Evolutionary conservation across 2,888 invertebrate species (phyloP).

Genomic region (Trachelus troglodyta): DNA sequence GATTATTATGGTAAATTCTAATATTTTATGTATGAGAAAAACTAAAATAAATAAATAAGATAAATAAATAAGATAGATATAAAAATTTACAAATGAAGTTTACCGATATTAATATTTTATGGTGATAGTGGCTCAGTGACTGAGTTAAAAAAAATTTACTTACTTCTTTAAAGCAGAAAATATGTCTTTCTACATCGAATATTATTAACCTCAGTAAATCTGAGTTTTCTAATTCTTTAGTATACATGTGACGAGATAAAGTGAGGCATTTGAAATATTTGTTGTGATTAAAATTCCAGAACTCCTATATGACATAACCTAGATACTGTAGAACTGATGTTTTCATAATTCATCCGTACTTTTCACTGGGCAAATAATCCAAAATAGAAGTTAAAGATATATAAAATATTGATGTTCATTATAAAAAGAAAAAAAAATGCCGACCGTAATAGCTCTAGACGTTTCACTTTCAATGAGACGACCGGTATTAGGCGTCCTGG

Average conservation of each 20-base stretch:
- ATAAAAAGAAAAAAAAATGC: conserved; percentile 69
- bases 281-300: background rate
- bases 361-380: background rate
- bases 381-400: background rate
- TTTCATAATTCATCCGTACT: background rate
- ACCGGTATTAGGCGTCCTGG: conserved; percentile 69
- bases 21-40: background rate
- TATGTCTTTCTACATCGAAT: background rate
- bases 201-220: background rate
- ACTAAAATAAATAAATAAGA: background rate
- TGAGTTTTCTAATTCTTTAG: background rate
- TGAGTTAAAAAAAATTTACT: background rate
- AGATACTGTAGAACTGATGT: background rate
- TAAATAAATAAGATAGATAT: background rate
- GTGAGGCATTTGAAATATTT: background rate
- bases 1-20: background rate
- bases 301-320: background rate
- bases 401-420: background rate
- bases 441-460: conserved; percentile 78
- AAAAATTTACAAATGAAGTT: background rate
- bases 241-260: background rate
- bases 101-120: background rate
- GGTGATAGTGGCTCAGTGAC: background rate
- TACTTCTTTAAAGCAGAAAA: background rate
- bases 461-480: conserved; percentile 80